A percentile compares a stretch with the other conserved stretches of the same genome.
Conservation (phyloP, 2,113 vertebrate species). For the Gobius niger region DNA sequence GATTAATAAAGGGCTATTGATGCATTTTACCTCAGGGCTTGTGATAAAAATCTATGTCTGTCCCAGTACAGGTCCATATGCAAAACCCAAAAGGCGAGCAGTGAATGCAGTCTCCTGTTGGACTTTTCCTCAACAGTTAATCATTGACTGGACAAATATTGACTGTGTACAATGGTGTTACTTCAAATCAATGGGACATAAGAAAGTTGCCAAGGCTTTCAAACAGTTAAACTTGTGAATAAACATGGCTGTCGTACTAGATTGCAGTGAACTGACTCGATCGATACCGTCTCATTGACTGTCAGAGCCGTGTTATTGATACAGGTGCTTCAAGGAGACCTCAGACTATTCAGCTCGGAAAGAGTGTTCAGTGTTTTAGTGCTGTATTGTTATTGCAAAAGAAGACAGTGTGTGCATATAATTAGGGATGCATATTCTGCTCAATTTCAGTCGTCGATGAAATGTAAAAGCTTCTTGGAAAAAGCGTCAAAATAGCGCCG, state of each 20-base stretch:
- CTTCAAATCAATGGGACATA: neutral
- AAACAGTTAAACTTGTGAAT: conserved; percentile 1
- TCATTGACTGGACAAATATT: conserved; percentile 10
- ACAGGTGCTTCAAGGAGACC: neutral
- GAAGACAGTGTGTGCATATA: too few relatives aligned
- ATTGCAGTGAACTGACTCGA: conserved; percentile 3
- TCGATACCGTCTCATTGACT: neutral
- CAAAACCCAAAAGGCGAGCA: neutral
- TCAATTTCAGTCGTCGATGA: too few relatives aligned
- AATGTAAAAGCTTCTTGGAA: too few relatives aligned
- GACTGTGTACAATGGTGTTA: neutral
- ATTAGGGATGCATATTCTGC: too few relatives aligned
- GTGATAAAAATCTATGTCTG: neutral
- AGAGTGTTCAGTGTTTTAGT: too few relatives aligned
- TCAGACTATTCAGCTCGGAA: neutral
- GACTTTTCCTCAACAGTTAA: neutral
- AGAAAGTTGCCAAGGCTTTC: neutral
- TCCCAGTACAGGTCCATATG: neutral
- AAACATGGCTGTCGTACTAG: neutral
- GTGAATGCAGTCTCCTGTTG: neutral
- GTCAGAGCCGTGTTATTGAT: neutral
- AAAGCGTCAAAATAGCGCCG: too few relatives aligned
- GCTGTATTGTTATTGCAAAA: too few relatives aligned
- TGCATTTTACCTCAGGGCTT: neutral
- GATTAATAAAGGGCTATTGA: too few relatives aligned